Percentiles rank a stretch among this genome's conserved stretches.
phyloP scores from a whole-genome alignment of 2,888 invertebrate genomes.

The Ptychoptera contaminata region DNA sequence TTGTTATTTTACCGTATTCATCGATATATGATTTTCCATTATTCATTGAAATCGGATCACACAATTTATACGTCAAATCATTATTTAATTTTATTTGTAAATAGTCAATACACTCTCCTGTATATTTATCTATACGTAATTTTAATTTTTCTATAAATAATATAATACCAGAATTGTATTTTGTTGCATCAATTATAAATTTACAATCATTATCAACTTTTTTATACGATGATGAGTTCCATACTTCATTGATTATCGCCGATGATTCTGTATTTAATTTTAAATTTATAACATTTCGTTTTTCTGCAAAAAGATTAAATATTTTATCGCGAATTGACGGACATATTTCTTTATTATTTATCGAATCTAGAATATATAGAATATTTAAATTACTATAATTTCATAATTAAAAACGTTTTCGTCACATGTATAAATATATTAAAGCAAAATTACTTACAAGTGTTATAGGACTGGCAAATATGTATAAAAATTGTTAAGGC shows the following conservation, averaged over 20 bases:
- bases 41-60: slow-evolving; percentile 1
- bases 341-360: too few relatives aligned
- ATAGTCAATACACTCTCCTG: slow-evolving; percentile 21
- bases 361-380: too few relatives aligned
- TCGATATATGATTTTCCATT: slow-evolving; percentile 1
- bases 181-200: slow-evolving; percentile 21
- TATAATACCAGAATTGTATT: slow-evolving; percentile 17
- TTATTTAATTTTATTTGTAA: slow-evolving; percentile 24
- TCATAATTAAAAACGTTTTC: too few relatives aligned
- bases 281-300: slow-evolving; percentile 13
- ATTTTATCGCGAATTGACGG: too few relatives aligned
- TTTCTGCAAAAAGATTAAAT: too few relatives aligned
- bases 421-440: too few relatives aligned
- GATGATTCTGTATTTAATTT: slow-evolving; percentile 23
- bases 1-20: background rate
- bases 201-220: slow-evolving; percentile 23
- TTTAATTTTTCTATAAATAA: slow-evolving; percentile 21
- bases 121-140: slow-evolving; percentile 20
- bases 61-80: slow-evolving; percentile 16
- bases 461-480: too few relatives aligned
- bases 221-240: slow-evolving; percentile 22
- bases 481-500: too few relatives aligned
- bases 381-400: too few relatives aligned
- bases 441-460: too few relatives aligned
- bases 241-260: slow-evolving; percentile 22